Percentiles rank a stretch among this genome's conserved stretches.
phyloP scores from a whole-genome alignment of 1,140 invertebrate species.

The Temnothorax longispinosus region DNA sequence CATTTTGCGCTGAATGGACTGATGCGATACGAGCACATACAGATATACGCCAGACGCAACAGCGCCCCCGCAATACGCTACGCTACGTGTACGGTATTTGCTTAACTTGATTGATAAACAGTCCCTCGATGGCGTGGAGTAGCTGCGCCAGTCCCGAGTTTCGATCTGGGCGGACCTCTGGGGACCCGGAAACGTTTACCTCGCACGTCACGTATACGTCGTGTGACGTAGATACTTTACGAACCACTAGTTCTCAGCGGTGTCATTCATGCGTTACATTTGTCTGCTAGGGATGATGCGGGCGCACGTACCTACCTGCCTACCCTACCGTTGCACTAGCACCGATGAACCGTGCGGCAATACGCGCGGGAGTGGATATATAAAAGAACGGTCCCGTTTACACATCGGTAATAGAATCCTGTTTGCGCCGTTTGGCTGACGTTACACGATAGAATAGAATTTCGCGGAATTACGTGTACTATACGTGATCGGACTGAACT shows the following conservation, averaged over 20 bases:
- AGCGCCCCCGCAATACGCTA: conserved; percentile 21
- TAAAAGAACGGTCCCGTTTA: conserved; percentile 16
- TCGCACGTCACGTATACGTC: conserved; percentile 64
- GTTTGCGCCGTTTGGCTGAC: conserved; percentile 5
- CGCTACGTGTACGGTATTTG: conserved; percentile 66
- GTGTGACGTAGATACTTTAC: conserved; percentile 55
- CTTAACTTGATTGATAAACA: conserved; percentile 75
- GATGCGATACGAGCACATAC: conserved; percentile 10
- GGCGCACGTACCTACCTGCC: no score
- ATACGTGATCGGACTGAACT: conserved; percentile 25
- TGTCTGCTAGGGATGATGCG: conserved; percentile 49
- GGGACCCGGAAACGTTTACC: conserved; percentile 62
- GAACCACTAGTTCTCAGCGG: conserved; percentile 53
- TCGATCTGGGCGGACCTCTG: conserved; percentile 57
- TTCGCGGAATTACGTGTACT: conserved; percentile 3
- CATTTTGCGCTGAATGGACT: conserved; percentile 27
- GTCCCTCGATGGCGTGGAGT: conserved; percentile 63
- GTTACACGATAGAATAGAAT: background rate
- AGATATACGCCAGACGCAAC: conserved; percentile 41
- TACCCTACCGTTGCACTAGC: background rate
- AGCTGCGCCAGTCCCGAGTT: conserved; percentile 55
- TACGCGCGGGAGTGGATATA: background rate
- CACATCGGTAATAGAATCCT: conserved; percentile 31
- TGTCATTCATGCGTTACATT: conserved; percentile 49
- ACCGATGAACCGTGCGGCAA: conserved; percentile 3